A percentile compares a stretch with the other conserved stretches of the same genome.
Conservation (phyloP, 1,140 invertebrate species). For the Eufriesea mexicana region DNA sequence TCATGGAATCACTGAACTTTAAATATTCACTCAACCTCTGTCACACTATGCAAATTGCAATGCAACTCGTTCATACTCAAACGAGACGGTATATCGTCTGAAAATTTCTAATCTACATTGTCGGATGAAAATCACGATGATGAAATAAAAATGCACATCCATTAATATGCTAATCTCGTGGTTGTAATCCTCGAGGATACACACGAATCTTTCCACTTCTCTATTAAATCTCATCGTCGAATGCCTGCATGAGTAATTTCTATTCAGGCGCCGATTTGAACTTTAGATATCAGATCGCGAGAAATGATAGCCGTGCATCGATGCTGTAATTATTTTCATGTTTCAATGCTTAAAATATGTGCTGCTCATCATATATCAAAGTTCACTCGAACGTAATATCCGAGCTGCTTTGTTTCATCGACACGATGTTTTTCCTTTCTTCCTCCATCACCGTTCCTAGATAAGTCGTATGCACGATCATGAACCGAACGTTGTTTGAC, state of each 20-base stretch:
- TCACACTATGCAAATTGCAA: background rate
- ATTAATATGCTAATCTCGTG: conserved; percentile 42
- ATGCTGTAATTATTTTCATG: conserved; percentile 46
- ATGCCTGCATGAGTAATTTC: conserved; percentile 11
- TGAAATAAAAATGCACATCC: conserved; percentile 8
- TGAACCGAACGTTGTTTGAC: background rate
- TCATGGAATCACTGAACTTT: background rate
- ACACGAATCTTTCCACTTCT: conserved; percentile 17
- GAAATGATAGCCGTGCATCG: conserved; percentile 30
- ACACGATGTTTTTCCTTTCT: background rate
- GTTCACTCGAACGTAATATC: conserved; percentile 30
- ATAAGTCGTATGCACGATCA: too few relatives aligned
- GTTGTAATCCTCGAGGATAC: background rate
- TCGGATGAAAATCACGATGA: background rate
- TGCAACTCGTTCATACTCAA: background rate
- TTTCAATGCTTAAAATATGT: conserved; percentile 37
- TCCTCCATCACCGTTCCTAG: background rate
- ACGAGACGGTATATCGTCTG: conserved; percentile 3
- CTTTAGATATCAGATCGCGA: conserved; percentile 49
- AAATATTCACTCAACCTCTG: background rate
- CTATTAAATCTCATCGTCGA: conserved; percentile 18
- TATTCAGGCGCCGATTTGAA: conserved; percentile 40
- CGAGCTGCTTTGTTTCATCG: conserved; percentile 11
- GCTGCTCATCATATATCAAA: conserved; percentile 45
- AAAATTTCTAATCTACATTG: background rate